Percentiles rank a stretch among this genome's conserved stretches.
Conservation (phyloP, 1,140 invertebrate species). For the Akabosia matsudoensis region DNA sequence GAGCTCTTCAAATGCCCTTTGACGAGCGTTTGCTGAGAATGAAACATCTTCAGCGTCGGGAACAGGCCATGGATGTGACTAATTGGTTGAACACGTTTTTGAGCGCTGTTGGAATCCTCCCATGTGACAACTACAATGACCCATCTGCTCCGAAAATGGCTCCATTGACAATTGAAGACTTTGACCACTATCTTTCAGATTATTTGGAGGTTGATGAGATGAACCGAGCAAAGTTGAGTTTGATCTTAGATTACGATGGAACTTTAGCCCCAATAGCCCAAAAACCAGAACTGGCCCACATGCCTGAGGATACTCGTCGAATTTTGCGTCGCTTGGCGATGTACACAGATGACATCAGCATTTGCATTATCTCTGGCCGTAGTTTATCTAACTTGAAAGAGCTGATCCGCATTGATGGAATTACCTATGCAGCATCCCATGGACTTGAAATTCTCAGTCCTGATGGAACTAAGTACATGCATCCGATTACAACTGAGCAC, state of each 20-base stretch:
- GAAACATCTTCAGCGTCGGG: slow-evolving; percentile 51
- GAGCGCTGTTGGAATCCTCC: slow-evolving; percentile 46
- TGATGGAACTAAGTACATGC: slow-evolving; percentile 51
- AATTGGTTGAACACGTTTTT: slow-evolving; percentile 52
- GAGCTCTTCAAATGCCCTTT: slow-evolving; percentile 53
- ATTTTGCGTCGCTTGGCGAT: slow-evolving; percentile 50
- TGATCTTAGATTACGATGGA: slow-evolving; percentile 55
- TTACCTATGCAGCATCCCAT: slow-evolving; percentile 53
- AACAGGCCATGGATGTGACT: slow-evolving; percentile 51
- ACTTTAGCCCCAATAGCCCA: slow-evolving; percentile 53
- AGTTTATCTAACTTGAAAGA: slow-evolving; percentile 50
- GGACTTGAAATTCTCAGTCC: slow-evolving; percentile 53
- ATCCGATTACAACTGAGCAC: slow-evolving; percentile 52
- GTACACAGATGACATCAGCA: slow-evolving; percentile 49
- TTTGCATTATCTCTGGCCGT: slow-evolving; percentile 53
- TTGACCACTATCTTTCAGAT: slow-evolving; percentile 49
- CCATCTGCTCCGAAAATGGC: slow-evolving; percentile 47
- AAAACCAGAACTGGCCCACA: slow-evolving; percentile 52
- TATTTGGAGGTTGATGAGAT: slow-evolving; percentile 46
- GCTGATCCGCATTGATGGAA: slow-evolving; percentile 51
- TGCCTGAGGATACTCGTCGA: slow-evolving; percentile 50
- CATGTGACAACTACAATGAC: slow-evolving; percentile 48
- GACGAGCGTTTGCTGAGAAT: slow-evolving; percentile 53
- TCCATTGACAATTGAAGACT: slow-evolving; percentile 48
- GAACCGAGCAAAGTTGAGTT: slow-evolving; percentile 49